phyloP scores from a whole-genome alignment of 2,888 invertebrate species.

The Dusona sp. region DNA sequence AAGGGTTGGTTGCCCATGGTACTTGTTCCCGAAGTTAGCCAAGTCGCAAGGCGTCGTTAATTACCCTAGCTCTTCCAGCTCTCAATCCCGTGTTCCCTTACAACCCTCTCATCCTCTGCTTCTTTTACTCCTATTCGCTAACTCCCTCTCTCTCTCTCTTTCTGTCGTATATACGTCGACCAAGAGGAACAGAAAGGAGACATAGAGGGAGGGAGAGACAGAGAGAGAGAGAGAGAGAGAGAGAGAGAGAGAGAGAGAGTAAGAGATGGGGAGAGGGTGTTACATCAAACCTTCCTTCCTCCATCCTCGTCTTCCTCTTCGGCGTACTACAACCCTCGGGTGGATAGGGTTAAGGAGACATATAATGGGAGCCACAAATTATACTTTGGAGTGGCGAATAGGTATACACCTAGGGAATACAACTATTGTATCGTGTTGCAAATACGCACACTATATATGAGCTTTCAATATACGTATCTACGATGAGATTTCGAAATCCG shows the following conservation, averaged over 20 bases:
- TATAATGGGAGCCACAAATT: constrained; percentile 71
- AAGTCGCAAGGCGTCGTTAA: constrained; percentile 74
- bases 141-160: constrained; percentile 25
- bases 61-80: constrained; percentile 69
- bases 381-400: constrained; percentile 68
- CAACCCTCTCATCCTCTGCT: constrained; percentile 31
- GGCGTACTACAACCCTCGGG: constrained; percentile 62
- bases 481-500: constrained; percentile 54
- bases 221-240: constrained; percentile 14
- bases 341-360: constrained; percentile 70
- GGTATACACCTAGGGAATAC: constrained; percentile 61
- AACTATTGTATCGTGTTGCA: constrained; percentile 47
- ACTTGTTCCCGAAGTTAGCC: constrained; percentile 72
- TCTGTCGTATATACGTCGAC: constrained; percentile 60
- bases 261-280: constrained; percentile 37
- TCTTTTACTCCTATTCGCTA: constrained; percentile 32
- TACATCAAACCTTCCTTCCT: constrained; percentile 66
- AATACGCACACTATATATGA: constrained; percentile 6
- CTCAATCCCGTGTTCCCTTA: constrained; percentile 62
- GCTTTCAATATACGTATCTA: constrained; percentile 23
- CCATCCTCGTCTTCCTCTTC: constrained; percentile 16
- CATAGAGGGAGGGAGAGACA: neutral
- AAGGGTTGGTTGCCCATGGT: constrained; percentile 70
- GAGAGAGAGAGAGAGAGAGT: neutral
- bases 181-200: constrained; percentile 2